These are phyloP conservation scores for Scaptomyza polygonia DNA, from an alignment of 2,888 invertebrate genomes.

Conservation along the genomic window DNA sequence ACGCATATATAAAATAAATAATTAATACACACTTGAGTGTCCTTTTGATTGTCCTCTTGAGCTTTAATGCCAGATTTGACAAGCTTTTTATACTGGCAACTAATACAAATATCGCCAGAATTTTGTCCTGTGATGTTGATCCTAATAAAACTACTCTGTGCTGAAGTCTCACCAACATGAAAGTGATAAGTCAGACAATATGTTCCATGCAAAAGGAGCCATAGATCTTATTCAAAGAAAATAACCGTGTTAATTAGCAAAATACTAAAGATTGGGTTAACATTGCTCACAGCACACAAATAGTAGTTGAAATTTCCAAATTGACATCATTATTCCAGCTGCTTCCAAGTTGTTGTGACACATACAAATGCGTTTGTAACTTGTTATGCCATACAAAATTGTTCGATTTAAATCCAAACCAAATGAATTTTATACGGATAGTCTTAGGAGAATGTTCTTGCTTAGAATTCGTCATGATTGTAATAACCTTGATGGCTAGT, in stretches of 20 bases:
- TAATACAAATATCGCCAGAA: neutral
- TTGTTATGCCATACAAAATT: neutral
- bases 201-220: neutral
- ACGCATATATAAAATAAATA: no score
- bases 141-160: neutral
- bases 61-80: no score
- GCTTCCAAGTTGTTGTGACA: neutral
- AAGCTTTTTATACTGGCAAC: no score
- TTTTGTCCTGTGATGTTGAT: neutral
- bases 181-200: no score
- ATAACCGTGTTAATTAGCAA: neutral
- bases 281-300: neutral
- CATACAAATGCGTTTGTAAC: neutral
- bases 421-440: slow-evolving; percentile 6
- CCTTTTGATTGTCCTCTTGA: no score
- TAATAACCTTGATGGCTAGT: neutral
- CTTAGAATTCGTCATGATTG: neutral
- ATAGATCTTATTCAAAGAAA: neutral
- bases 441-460: neutral
- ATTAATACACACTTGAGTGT: no score
- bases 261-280: neutral
- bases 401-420: neutral
- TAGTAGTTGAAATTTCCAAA: neutral
- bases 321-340: slow-evolving; percentile 9
- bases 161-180: neutral